Percentiles rank a stretch among this genome's conserved stretches.
Conservation (phyloP, 2,113 vertebrate species). For the Trematocara marginatum region DNA sequence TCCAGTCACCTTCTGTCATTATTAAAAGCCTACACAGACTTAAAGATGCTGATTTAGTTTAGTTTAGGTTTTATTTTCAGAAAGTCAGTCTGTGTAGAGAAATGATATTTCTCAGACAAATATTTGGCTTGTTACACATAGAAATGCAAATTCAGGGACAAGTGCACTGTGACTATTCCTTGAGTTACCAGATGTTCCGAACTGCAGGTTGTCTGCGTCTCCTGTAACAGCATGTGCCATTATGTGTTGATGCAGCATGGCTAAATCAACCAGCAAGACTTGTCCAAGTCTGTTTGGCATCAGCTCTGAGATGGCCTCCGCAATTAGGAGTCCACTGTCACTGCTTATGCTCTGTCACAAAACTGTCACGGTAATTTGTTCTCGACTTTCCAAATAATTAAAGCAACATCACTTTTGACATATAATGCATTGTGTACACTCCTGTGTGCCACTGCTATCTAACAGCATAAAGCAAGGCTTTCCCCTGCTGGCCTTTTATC, state of each 20-base stretch:
- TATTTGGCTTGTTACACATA: not conserved
- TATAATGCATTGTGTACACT: not conserved
- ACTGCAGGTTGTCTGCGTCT: not conserved
- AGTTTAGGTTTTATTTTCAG: fast-evolving
- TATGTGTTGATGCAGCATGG: not conserved
- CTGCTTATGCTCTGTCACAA: not conserved
- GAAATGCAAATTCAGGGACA: not conserved
- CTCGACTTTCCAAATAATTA: slow-evolving; percentile 25
- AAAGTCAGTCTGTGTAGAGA: not conserved
- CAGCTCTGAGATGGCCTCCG: not conserved
- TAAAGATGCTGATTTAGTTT: not conserved
- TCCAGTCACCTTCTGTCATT: not conserved
- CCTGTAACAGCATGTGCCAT: not conserved
- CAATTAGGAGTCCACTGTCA: slow-evolving; percentile 21
- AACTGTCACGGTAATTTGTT: slow-evolving; percentile 32
- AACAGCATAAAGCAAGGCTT: not conserved
- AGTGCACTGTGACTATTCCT: not conserved
- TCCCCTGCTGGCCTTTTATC: not conserved
- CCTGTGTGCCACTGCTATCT: not conserved
- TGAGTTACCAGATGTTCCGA: slow-evolving; percentile 1
- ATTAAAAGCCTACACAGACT: not conserved
- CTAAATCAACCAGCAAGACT: slow-evolving; percentile 22
- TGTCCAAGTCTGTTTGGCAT: slow-evolving; percentile 8
- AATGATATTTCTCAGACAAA: not conserved
- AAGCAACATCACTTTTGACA: slow-evolving; percentile 27